Evolutionary conservation across 2,797 vertebrate genomes (phyloP).

Genomic region (Pelodytes ibericus): DNA sequence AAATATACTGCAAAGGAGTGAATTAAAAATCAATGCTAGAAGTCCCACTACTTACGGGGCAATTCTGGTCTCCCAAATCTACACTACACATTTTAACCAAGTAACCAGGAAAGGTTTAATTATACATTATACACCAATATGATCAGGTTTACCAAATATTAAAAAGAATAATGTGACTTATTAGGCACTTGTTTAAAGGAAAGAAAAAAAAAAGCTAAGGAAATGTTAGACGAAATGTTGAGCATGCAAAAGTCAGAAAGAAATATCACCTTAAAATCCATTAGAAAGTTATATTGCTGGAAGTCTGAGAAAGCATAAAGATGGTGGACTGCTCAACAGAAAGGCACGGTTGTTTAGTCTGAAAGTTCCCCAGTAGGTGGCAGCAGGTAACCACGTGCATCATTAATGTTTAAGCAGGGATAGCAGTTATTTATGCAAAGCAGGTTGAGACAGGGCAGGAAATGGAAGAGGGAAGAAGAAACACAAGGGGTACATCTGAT

Average conservation of each 20-base stretch:
- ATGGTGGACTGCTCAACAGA: constrained; percentile 96
- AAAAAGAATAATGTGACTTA: background rate
- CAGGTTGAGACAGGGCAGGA: constrained; percentile 66
- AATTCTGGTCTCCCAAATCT: too few relatives aligned
- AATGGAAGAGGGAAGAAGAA: constrained; percentile 65
- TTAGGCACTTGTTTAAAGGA: background rate
- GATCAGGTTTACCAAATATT: background rate
- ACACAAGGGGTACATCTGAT: constrained; percentile 72
- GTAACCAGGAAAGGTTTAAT: too few relatives aligned
- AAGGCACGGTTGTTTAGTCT: constrained; percentile 92
- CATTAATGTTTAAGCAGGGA: constrained; percentile 69
- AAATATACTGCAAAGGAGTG: too few relatives aligned
- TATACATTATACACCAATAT: too few relatives aligned
- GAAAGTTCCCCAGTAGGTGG: constrained; percentile 74
- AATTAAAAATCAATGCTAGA: too few relatives aligned
- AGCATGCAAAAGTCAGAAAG: constrained; percentile 72
- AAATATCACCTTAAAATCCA: constrained; percentile 85
- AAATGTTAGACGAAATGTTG: constrained; percentile 57
- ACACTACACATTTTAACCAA: too few relatives aligned
- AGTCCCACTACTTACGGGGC: too few relatives aligned
- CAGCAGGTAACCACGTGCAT: constrained; percentile 70
- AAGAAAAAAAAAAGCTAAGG: background rate
- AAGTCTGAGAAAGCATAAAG: constrained; percentile 99
- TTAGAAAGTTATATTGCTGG: constrained; percentile 98
- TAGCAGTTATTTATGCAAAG: constrained; percentile 73